Base-by-base conservation (phyloP, 2,113 vertebrate species). In the Corythornis madagascariensis region DNA sequence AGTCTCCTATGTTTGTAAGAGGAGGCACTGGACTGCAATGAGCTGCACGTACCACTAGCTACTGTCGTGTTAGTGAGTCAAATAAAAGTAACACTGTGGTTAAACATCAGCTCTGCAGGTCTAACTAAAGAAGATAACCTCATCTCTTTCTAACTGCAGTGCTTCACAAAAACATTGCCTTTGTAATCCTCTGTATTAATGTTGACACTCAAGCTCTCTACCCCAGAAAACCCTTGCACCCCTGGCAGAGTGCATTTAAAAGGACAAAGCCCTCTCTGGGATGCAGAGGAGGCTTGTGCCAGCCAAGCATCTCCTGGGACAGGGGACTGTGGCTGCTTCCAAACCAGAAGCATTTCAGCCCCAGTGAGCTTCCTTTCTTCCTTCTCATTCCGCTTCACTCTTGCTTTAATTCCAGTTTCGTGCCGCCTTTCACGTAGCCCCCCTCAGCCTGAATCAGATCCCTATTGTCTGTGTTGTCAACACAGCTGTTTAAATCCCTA, bases 401-500 rank as follows among this genome's bases (percentile, higher is more conserved):
- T 17, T 86, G 75, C 73, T 83, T 72, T 81, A 10, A 61, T 72
- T 93, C 47, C 85, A 60, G 83, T 14, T 72, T 57, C 16, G n/a
- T 93, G 92, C 78, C 0, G 13, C 38, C 60, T 87, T 92, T 87
- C 96, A 93, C 55, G 47, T 89, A 96, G 77, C 38, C 84, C 95
- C 94, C 59, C 79, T 89, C 84, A 35, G 87, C 74, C 56, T 66
- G 66, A 76, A 85, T 73, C 84, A 59, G 57, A 79, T 91, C 56
- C 50, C 91, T 74, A 67, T 88, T 91, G 71, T 91, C 64, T 89
- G 53, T 40, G 55, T 12, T 95, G 90, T 86, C 91, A 92, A 92
- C 92, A 90, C 90, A 95, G 89, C 93, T 88, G 90, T 19, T 90
- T n/a, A 69, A 94, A 90, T 92, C 81, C 84, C 93, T 81, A 61